These are phyloP conservation scores for Myotis planiceps DNA, from an alignment of 2,797 vertebrate species.

Conservation along the genomic window DNA sequence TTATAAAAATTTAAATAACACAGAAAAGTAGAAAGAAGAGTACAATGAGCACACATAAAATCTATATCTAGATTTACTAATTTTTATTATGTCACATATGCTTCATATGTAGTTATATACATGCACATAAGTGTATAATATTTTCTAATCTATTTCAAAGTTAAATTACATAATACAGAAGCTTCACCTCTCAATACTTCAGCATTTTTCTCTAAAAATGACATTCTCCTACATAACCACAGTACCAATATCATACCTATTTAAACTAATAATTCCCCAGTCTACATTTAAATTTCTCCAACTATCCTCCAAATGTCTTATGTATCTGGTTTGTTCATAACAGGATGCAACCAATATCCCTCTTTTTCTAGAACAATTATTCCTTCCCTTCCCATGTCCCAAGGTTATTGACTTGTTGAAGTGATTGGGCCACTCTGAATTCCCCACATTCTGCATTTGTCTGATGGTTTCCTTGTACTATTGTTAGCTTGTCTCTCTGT, in stretches of 20 bases:
- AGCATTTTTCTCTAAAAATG: background rate
- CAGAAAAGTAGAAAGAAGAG: background rate
- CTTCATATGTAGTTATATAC: background rate
- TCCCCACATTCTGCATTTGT: background rate
- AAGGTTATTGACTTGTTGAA: background rate
- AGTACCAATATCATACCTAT: background rate
- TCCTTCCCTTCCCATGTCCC: background rate
- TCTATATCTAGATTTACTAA: background rate
- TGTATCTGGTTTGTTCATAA: background rate
- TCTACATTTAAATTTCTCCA: background rate
- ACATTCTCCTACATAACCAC: background rate
- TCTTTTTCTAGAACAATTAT: background rate
- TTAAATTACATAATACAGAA: background rate
- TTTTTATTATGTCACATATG: background rate
- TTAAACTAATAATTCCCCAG: background rate
- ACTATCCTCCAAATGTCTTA: background rate
- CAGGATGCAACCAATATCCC: background rate
- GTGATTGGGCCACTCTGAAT: background rate
- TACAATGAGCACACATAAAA: background rate
- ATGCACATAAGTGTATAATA: background rate
- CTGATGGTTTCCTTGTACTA: background rate
- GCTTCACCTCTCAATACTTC: background rate
- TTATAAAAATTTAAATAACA: conserved; percentile 26
- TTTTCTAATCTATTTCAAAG: background rate
- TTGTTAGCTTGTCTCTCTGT: background rate